Percentiles rank a stretch among this genome's conserved stretches.
Conservation (phyloP, 92 coral and sea anemone genomes). For the Metridium senile region DNA sequence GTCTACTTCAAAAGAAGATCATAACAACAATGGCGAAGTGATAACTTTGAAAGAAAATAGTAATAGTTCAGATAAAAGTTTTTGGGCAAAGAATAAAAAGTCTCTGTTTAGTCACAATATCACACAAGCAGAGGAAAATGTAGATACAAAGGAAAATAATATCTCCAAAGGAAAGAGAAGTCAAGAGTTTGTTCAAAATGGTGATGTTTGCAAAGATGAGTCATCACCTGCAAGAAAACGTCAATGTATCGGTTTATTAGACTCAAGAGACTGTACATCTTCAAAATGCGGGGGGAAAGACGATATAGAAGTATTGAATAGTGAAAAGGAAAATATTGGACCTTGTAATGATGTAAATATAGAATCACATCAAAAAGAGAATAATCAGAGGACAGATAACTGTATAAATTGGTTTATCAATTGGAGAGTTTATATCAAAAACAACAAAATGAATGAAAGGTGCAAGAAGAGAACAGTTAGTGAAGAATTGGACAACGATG, state of each 20-base stretch:
- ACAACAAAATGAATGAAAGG: not conserved
- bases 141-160: not conserved
- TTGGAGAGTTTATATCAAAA: constrained; percentile 17
- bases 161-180: constrained; percentile 13
- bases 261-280: too few species aligned
- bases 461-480: constrained; percentile 1
- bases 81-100: not conserved
- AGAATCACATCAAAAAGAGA: not conserved
- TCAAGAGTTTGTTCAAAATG: not conserved
- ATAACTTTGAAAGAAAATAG: constrained; percentile 7
- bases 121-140: not conserved
- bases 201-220: not conserved
- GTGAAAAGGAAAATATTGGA: constrained; percentile 15
- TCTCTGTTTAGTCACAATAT: constrained; percentile 14
- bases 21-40: constrained; percentile 30
- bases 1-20: constrained; percentile 19
- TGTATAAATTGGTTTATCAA: constrained; percentile 20
- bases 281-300: too few species aligned
- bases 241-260: constrained; percentile 22
- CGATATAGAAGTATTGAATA: not conserved
- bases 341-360: not conserved
- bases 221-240: constrained; percentile 52
- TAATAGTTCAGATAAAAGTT: not conserved
- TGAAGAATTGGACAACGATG: not conserved
- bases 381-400: not conserved